Evolutionary conservation across 2,797 vertebrate genomes (phyloP), one percentile per base, ranked within the genome.

Genomic region (Sebastes nivosus): DNA sequence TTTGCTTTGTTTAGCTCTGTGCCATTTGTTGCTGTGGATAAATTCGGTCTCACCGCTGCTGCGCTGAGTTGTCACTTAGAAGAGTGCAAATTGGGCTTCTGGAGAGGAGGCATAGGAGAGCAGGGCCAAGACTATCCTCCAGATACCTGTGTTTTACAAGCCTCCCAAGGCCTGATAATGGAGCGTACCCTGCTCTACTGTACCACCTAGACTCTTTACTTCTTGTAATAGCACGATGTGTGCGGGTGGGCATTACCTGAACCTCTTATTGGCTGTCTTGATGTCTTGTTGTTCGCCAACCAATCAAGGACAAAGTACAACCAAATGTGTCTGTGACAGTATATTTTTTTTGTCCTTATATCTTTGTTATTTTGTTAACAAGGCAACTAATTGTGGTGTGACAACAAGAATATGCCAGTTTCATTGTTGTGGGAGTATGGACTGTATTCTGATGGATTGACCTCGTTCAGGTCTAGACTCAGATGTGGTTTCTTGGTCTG

Each of bases 61-160:
- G 88, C 81, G 36, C 87, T 11, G 85, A 75, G 76, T 86, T 93
- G 88, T 90, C 93, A 90, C 92, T 85, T 76, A 88, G 70, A 88
- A 77, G 84, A 59, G 36, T 20, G 82, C 34, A 88, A 90, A 92
- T 89, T 90, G 79, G 79, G 80, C 72, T 65, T 67, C 78, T 52
- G 85, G 87, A 86, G 80, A 84, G 58, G 63, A 79, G 66, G 72
- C 50, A 79, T 1, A 18, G 70, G 67, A 67, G 52, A 71, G 60
- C 60, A 6, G 60, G 77, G 32, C 54, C 54, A 10, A 59, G 71
- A 27, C 16, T 52, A 32, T 72, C 82, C 81, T 82, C 78, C 63
- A 38, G 73, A 38, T 72, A 68, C 74, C 82, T 24, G 63, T 81
- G 80, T 82, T 86, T 88, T 86, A 90, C 80, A 71, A 12, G 67